phyloP scores from a whole-genome alignment of 1,140 invertebrate genomes.

The Drosophila triauraria region DNA sequence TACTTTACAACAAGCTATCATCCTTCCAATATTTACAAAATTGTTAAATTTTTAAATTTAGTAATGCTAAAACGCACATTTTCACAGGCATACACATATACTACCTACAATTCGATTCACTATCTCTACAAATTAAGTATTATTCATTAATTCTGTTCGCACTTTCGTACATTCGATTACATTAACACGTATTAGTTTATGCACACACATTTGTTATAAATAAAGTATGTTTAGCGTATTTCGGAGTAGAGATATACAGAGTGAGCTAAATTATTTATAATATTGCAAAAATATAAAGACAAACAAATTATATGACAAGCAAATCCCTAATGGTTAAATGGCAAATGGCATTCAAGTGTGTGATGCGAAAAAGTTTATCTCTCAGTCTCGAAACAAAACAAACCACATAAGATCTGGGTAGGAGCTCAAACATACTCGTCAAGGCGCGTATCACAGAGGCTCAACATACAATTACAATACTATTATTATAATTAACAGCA shows the following conservation, averaged over 20 bases:
- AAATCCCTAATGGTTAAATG: conserved; percentile 23
- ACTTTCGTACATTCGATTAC: conserved; percentile 36
- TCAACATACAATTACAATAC: conserved; percentile 17
- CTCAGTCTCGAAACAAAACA: conserved; percentile 23
- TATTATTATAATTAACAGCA: conserved; percentile 16
- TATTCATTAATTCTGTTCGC: conserved; percentile 13
- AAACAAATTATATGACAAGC: conserved; percentile 22
- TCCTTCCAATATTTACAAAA: conserved; percentile 55
- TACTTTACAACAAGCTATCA: conserved; percentile 24
- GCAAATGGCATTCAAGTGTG: conserved; percentile 35
- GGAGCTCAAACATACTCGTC: conserved; percentile 3
- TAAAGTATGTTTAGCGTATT: conserved; percentile 5
- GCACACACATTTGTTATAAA: conserved; percentile 7
- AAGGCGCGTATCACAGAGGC: conserved; percentile 48
- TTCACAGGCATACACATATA: conserved; percentile 39
- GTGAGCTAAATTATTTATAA: conserved; percentile 54
- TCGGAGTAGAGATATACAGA: conserved; percentile 19
- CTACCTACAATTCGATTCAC: conserved; percentile 19
- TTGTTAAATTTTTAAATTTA: conserved; percentile 4
- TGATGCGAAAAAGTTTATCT: conserved; percentile 22
- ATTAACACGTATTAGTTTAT: conserved; percentile 36
- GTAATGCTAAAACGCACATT: conserved; percentile 72
- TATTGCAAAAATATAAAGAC: conserved; percentile 59
- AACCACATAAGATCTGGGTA: conserved; percentile 23
- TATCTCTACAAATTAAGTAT: conserved; percentile 13